phyloP scores from a whole-genome alignment of 2,797 vertebrate genomes.

The Aselliscus stoliczkanus region DNA sequence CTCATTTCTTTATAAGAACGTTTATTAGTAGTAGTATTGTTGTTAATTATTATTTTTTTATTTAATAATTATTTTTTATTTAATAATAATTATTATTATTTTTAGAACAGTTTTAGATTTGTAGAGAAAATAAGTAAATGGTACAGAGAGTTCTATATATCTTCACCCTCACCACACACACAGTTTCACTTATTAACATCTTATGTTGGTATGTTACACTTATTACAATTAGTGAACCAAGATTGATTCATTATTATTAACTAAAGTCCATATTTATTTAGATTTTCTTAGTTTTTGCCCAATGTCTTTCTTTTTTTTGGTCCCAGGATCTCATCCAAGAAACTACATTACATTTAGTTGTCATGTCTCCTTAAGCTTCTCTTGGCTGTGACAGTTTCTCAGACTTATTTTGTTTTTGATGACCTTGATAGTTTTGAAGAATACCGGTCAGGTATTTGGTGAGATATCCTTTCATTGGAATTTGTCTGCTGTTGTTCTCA shows the following conservation, averaged over 20 bases:
- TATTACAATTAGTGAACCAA: background rate
- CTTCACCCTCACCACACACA: accelerated
- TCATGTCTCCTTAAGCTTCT: background rate
- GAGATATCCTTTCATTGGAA: background rate
- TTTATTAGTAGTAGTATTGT: background rate
- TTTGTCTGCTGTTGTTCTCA: background rate
- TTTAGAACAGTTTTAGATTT: background rate
- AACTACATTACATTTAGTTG: background rate
- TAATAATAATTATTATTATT: background rate
- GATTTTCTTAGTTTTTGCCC: background rate
- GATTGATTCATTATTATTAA: background rate
- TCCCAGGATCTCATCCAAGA: background rate
- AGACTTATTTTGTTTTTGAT: background rate
- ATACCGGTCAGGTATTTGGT: background rate
- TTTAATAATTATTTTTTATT: background rate
- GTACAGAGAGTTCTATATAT: background rate
- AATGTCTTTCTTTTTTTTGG: background rate
- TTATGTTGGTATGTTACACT: background rate
- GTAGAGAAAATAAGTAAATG: background rate
- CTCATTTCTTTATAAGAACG: background rate
- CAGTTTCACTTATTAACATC: background rate
- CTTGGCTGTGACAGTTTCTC: background rate
- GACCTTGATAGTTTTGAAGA: background rate
- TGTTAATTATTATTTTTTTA: background rate
- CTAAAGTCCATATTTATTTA: background rate